These are phyloP conservation scores for Heterocephalus glaber DNA, from an alignment of 2,113 vertebrate species.

Conservation along the genomic window DNA sequence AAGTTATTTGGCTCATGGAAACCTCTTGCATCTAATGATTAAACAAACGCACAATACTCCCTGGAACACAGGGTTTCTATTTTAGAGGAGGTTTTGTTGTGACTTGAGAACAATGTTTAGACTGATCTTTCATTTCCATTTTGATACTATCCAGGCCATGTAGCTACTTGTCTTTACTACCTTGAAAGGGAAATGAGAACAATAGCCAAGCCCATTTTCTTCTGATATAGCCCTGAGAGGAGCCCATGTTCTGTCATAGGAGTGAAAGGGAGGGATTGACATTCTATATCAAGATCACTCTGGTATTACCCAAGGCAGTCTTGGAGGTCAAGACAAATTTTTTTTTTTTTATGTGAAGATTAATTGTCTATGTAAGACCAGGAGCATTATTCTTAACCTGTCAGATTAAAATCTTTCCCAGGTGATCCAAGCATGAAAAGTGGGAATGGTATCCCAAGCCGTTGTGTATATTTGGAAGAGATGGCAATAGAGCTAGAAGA, in stretches of 20 bases:
- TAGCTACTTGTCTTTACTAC: constrained; percentile 1
- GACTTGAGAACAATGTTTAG: constrained; percentile 10
- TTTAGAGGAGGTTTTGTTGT: constrained; percentile 28
- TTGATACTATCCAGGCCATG: neutral
- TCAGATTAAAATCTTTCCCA: constrained; percentile 74
- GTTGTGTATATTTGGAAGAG: constrained; percentile 96
- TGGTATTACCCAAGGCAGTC: neutral
- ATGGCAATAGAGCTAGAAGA: constrained; percentile 95
- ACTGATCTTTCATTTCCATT: neutral
- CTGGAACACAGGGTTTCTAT: neutral
- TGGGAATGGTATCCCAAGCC: constrained; percentile 95
- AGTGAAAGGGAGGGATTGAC: neutral
- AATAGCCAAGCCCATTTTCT: constrained; percentile 22
- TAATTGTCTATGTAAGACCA: neutral
- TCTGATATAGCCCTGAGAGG: neutral
- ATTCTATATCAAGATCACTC: constrained; percentile 14
- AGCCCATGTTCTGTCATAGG: neutral
- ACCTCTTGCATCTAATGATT: neutral
- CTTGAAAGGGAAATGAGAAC: neutral
- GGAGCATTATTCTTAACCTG: constrained; percentile 48
- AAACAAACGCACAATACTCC: neutral
- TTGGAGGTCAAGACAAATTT: constrained; percentile 38
- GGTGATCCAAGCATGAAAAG: constrained; percentile 96
- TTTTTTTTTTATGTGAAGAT: neutral
- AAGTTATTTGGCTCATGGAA: neutral